Evolutionary conservation across 1,140 invertebrate genomes (phyloP).

Genomic region (Sinella curviseta): DNA sequence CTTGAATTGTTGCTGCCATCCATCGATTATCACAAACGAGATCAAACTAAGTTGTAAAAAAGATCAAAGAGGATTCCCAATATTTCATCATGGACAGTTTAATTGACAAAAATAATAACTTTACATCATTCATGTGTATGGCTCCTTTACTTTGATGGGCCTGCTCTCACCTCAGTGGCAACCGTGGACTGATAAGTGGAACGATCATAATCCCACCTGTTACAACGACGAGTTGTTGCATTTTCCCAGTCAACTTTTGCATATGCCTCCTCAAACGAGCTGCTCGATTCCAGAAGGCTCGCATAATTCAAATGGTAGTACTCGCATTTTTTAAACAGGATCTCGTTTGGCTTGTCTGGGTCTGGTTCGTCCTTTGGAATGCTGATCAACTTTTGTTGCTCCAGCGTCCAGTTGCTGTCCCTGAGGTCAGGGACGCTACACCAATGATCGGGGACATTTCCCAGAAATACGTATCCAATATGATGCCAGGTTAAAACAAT

Average conservation of each 20-base stretch:
- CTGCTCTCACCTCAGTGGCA: slow-evolving; percentile 39
- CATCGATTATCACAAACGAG: slow-evolving; percentile 47
- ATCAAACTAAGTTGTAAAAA: slow-evolving; percentile 45
- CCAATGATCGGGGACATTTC: slow-evolving; percentile 52
- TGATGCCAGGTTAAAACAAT: slow-evolving; percentile 42
- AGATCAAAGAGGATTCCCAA: neutral
- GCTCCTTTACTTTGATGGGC: neutral
- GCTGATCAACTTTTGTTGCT: slow-evolving; percentile 44
- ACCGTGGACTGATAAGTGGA: slow-evolving; percentile 37
- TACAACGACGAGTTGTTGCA: slow-evolving; percentile 18
- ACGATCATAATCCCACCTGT: slow-evolving; percentile 41
- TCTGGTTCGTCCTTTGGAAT: slow-evolving; percentile 31
- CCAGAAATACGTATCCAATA: slow-evolving; percentile 49
- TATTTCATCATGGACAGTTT: too few species aligned
- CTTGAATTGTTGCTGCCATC: slow-evolving; percentile 45
- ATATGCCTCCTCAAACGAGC: slow-evolving; percentile 36
- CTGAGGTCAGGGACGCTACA: slow-evolving; percentile 47
- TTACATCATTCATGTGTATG: neutral
- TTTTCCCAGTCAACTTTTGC: slow-evolving; percentile 21
- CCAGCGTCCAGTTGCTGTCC: slow-evolving; percentile 43
- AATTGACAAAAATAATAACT: neutral
- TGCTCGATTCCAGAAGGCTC: neutral
- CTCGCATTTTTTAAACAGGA: slow-evolving; percentile 19
- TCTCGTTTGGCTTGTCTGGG: neutral
- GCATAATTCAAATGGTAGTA: slow-evolving; percentile 40